Evolutionary conservation across 1,140 invertebrate species (phyloP).

Genomic region (Ericerus pela): DNA sequence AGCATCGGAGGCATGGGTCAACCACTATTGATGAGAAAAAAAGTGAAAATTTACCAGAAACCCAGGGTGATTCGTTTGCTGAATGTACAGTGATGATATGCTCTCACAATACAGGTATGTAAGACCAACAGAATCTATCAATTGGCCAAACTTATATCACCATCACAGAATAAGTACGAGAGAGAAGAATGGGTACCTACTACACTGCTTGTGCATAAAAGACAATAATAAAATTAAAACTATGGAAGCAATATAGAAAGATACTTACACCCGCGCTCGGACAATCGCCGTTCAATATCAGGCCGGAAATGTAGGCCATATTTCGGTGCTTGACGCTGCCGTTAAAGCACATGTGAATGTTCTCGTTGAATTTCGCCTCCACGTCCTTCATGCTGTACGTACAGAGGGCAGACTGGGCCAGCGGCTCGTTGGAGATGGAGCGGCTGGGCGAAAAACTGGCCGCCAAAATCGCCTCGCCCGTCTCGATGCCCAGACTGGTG

Average conservation of each 20-base stretch:
- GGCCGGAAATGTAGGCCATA: conserved; percentile 84
- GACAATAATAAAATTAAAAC: too few species aligned
- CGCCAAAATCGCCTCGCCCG: conserved; percentile 61
- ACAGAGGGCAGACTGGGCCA: conserved; percentile 65
- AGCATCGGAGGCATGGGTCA: too few species aligned
- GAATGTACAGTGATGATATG: too few species aligned
- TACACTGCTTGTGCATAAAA: too few species aligned
- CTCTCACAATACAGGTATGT: too few species aligned
- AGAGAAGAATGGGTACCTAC: too few species aligned
- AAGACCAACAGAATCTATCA: too few species aligned
- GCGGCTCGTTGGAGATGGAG: conserved; percentile 62
- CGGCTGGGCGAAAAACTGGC: conserved; percentile 70
- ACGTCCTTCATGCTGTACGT: conserved; percentile 73
- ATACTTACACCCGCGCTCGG: conserved; percentile 55
- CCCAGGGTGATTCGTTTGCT: too few species aligned
- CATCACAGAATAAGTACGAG: too few species aligned
- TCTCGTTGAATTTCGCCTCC: conserved; percentile 84
- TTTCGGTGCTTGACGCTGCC: conserved; percentile 78
- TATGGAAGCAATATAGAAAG: conserved; percentile 1
- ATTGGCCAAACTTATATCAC: too few species aligned
- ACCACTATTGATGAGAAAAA: too few species aligned
- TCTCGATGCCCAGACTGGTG: conserved; percentile 54
- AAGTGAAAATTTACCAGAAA: too few species aligned
- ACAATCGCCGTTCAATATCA: conserved; percentile 77
- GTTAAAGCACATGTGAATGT: conserved; percentile 92